These are phyloP conservation scores for Camelus dromedarius DNA, from an alignment of 2,113 vertebrate species.

Conservation along the genomic window DNA sequence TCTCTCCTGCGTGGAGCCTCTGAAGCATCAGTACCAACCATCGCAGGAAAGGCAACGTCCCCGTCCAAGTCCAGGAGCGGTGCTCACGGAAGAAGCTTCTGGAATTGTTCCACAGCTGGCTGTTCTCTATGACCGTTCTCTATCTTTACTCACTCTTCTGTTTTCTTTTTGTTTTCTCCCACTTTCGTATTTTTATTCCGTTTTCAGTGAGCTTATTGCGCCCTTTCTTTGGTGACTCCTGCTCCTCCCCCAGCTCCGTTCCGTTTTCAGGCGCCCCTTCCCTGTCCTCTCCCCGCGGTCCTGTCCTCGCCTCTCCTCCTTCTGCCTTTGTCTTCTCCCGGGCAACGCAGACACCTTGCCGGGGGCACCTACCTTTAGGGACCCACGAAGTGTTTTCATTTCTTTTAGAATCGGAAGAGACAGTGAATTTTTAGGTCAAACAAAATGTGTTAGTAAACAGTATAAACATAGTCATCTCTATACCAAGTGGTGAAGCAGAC, in stretches of 20 bases:
- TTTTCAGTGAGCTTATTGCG: background rate
- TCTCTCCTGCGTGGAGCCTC: background rate
- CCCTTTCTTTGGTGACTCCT: rapidly evolving
- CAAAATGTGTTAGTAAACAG: background rate
- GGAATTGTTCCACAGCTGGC: rapidly evolving
- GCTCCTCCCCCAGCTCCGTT: background rate
- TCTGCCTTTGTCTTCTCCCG: background rate
- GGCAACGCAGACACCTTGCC: rapidly evolving
- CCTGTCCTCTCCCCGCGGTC: background rate
- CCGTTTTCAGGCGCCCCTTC: no score
- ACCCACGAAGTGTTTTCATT: background rate
- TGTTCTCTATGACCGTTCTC: rapidly evolving
- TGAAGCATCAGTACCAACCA: rapidly evolving
- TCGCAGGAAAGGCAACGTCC: rapidly evolving
- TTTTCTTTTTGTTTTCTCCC: background rate
- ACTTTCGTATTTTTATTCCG: background rate
- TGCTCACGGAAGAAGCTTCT: background rate
- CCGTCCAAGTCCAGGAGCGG: rapidly evolving
- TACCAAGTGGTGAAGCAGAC: background rate
- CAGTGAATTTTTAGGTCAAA: background rate
- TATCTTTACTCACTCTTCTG: background rate
- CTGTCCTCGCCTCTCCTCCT: no score
- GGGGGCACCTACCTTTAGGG: background rate
- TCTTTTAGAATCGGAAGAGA: background rate
- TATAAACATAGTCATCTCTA: background rate